A percentile compares a stretch with the other conserved stretches of the same genome.
These are phyloP conservation scores for Carcina quercana DNA, from an alignment of 2,888 invertebrate species.

Conservation along the genomic window DNA sequence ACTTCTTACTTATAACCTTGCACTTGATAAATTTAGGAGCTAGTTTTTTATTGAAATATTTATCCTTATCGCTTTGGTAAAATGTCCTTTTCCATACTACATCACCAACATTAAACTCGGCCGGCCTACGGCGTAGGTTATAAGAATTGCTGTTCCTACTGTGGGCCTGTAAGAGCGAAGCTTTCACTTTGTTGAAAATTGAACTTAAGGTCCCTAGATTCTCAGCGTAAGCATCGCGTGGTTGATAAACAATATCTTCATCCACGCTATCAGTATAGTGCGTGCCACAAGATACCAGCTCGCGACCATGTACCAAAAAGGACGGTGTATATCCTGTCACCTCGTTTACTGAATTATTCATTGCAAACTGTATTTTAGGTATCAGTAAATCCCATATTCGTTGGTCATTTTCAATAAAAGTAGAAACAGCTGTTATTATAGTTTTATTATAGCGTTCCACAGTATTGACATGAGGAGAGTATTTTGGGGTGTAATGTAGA, in stretches of 20 bases:
- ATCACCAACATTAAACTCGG: constrained; percentile 1
- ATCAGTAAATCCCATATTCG: constrained; percentile 22
- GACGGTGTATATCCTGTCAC: constrained; percentile 21
- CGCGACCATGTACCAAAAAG: constrained; percentile 18
- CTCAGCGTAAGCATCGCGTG: constrained; percentile 9
- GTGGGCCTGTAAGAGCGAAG: background rate
- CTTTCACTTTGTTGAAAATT: background rate
- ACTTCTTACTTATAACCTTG: background rate
- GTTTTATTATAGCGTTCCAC: constrained; percentile 29
- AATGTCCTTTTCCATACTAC: constrained; percentile 2
- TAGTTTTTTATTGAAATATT: constrained; percentile 1
- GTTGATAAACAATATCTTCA: background rate
- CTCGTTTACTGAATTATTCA: constrained; percentile 23
- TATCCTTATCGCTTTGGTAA: background rate
- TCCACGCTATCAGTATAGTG: constrained; percentile 1
- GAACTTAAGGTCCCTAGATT: background rate
- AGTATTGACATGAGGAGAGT: constrained; percentile 32
- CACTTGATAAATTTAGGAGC: constrained; percentile 3
- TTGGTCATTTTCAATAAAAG: constrained; percentile 16
- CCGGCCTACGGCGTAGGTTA: background rate
- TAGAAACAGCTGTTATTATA: constrained; percentile 23
- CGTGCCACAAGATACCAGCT: constrained; percentile 16
- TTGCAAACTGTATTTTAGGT: constrained; percentile 21
- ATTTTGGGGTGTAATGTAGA: constrained; percentile 18
- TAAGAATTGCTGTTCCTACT: background rate